Percentiles rank a stretch among this genome's conserved stretches.
These are phyloP conservation scores for Portevinia maculata DNA, from an alignment of 2,888 invertebrate species.

Conservation along the genomic window DNA sequence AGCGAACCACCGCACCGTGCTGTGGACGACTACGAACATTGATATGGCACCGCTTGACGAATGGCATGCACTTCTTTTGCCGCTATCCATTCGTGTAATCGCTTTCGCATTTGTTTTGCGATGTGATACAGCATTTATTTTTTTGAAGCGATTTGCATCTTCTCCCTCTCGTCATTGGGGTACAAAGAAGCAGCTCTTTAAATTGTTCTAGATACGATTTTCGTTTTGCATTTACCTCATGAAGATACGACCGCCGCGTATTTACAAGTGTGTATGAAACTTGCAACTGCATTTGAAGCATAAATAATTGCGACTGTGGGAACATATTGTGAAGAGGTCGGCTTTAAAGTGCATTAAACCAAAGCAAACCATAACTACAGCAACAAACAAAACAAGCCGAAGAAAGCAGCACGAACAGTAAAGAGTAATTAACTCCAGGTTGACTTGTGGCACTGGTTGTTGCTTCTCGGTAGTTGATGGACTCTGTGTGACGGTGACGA, in stretches of 20 bases:
- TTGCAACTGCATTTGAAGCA: conserved; percentile 71
- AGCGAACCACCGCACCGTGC: not conserved
- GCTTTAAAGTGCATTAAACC: conserved; percentile 44
- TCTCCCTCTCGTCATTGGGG: conserved; percentile 4
- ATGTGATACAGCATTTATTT: conserved; percentile 10
- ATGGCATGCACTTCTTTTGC: conserved; percentile 54
- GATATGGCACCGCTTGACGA: conserved; percentile 58
- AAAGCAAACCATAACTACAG: not conserved
- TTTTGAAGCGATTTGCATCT: conserved; percentile 65
- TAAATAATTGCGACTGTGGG: conserved; percentile 73
- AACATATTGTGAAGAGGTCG: conserved; percentile 57
- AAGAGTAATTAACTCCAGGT: conserved; percentile 74
- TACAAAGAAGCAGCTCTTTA: conserved; percentile 21
- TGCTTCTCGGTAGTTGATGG: conserved; percentile 46
- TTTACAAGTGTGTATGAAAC: conserved; percentile 57
- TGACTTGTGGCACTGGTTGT: conserved; percentile 50
- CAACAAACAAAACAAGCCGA: too few relatives aligned
- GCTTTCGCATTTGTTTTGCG: conserved; percentile 46
- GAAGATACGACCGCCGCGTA: not conserved
- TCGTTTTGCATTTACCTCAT: conserved; percentile 5
- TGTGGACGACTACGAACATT: not conserved
- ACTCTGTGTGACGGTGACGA: conserved; percentile 37
- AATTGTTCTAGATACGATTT: conserved; percentile 62
- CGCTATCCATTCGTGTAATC: conserved; percentile 64
- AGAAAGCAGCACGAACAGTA: conserved; percentile 65